Conservation (phyloP, 2,888 invertebrate genomes). For the Diploptera punctata region DNA sequence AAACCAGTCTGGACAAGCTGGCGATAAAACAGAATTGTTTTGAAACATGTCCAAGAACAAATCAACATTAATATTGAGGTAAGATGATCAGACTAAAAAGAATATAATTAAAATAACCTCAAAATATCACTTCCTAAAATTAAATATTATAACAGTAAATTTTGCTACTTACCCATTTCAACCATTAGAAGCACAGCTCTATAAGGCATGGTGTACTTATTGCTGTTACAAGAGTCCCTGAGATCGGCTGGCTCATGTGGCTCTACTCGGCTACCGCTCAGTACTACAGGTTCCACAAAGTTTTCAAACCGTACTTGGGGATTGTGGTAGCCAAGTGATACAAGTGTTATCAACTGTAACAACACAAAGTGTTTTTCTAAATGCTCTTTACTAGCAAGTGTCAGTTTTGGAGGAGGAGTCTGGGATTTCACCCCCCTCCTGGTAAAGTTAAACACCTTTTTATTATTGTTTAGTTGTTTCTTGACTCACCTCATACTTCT, state of each 20-base stretch:
- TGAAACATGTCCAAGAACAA: too few species aligned
- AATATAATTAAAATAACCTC: too few species aligned
- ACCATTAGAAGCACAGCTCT: constrained; percentile 63
- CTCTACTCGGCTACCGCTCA: constrained; percentile 53
- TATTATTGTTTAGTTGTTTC: constrained; percentile 2
- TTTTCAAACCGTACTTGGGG: constrained; percentile 48
- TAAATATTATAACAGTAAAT: not conserved
- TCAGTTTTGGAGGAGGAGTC: not conserved
- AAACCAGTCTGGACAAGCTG: too few species aligned
- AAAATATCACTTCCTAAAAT: too few species aligned
- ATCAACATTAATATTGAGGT: too few species aligned
- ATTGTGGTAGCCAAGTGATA: constrained; percentile 48
- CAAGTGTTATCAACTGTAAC: constrained; percentile 41
- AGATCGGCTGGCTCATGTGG: constrained; percentile 46
- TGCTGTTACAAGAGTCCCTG: constrained; percentile 22
- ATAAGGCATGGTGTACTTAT: constrained; percentile 48
- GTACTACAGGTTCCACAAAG: constrained; percentile 51
- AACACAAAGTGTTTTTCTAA: too few species aligned
- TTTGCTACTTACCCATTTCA: constrained; percentile 55
- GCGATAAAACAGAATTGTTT: too few species aligned
- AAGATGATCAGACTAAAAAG: too few species aligned
- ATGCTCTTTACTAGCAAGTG: too few species aligned
- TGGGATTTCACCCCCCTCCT: not conserved
- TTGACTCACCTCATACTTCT: too few species aligned
- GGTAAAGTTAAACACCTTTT: not conserved